Evolutionary conservation across 2,888 invertebrate genomes (phyloP), one percentile per base, ranked within the genome.

Genomic region (Hydraecia micacea): DNA sequence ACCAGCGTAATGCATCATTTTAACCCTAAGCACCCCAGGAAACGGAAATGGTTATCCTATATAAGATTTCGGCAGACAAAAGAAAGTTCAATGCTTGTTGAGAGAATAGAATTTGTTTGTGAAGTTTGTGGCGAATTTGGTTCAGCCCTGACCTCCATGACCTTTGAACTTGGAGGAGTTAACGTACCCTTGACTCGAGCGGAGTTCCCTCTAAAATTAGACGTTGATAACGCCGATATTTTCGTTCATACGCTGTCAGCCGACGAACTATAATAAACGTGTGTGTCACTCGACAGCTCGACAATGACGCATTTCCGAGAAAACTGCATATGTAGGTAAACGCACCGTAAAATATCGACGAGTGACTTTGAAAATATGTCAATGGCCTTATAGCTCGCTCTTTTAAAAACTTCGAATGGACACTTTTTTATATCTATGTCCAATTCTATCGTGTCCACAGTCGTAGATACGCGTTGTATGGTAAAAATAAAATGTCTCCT

Each of bases 401-500:
- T 89, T 91, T 87, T 88, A 85, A 88, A 89, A 89, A 84, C 82
- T 86, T 77, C 49, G 72, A 77, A 87, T 82, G 85, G 75, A 86
- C 77, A 73, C 83, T 86, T 86, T 88, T 84, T 86, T 80, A 80
- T 85, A 79, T 79, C 74, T 80, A 83, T 84, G 87, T 87, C 77
- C 84, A 85, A 88, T 88, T 89, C 84, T 87, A 89, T 85, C 89
- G 85, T 87, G 89, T 87, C 87, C 85, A 90, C 90, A 91, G 89
- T 89, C 91, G 91, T 91, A 92, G 92, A 93, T 91, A 91, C 91
- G 79, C 72, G 89, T 84, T 90, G 92, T 91, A 92, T 94, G 94
- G 95, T 96, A 96, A 96, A 96, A 96, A 96, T 96, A 96, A 96
- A 96, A 94, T 96, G 96, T 96, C 96, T 95, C 96, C 94, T 93